Percentiles rank a stretch among this genome's conserved stretches.
phyloP scores from a whole-genome alignment of 2,113 vertebrate genomes.

The Speoplatyrhinus poulsoni region DNA sequence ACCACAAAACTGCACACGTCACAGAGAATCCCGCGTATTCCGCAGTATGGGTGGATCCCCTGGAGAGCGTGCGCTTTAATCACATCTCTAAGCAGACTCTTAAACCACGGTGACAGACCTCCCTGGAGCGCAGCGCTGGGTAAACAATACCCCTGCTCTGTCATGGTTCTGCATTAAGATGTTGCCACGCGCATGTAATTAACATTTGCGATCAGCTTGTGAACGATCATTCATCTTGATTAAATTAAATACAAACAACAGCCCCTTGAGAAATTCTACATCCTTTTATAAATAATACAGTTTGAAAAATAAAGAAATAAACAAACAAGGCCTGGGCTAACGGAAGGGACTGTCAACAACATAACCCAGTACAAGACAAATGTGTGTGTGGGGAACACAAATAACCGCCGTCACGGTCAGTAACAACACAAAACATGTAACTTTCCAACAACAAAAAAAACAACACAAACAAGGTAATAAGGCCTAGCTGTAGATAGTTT shows the following conservation, averaged over 20 bases:
- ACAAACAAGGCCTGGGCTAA: constrained; percentile 26
- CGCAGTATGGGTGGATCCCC: constrained; percentile 21
- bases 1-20: constrained; percentile 21
- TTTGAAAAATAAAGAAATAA: constrained; percentile 11
- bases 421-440: constrained; percentile 33
- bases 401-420: constrained; percentile 33
- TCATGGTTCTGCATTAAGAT: constrained; percentile 60
- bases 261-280: constrained; percentile 33
- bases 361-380: constrained; percentile 42
- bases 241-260: constrained; percentile 52
- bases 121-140: constrained; percentile 50
- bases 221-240: constrained; percentile 56
- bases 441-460: constrained; percentile 2
- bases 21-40: constrained; percentile 16
- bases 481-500: constrained; percentile 30
- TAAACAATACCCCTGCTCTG: constrained; percentile 67
- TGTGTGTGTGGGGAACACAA: constrained; percentile 31
- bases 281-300: neutral
- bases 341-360: constrained; percentile 32
- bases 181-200: constrained; percentile 66
- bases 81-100: constrained; percentile 63
- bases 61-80: constrained; percentile 54
- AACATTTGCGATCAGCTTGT: constrained; percentile 55
- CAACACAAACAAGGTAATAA: constrained; percentile 4
- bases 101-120: constrained; percentile 62